phyloP scores from a whole-genome alignment of 2,113 vertebrate species.

The Hemiscyllium ocellatum region DNA sequence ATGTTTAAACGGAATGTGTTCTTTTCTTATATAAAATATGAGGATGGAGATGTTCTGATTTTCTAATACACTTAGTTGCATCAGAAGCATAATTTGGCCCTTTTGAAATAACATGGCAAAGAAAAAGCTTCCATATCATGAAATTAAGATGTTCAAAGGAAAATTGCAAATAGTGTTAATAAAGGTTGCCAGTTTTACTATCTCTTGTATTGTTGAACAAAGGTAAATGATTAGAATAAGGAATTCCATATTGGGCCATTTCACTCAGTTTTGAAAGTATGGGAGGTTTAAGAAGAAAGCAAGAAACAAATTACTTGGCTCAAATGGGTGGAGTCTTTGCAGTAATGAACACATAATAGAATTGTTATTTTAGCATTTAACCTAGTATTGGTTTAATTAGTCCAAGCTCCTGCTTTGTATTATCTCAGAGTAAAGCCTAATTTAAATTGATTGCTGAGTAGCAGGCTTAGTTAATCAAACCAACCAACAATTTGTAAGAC shows the following conservation, averaged over 20 bases:
- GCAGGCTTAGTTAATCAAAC: neutral
- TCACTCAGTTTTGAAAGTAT: neutral
- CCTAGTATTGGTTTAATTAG: conserved; percentile 8
- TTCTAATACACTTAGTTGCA: neutral
- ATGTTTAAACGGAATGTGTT: neutral
- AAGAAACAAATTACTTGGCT: neutral
- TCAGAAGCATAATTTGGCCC: neutral
- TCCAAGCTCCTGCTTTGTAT: neutral
- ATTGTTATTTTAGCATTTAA: neutral
- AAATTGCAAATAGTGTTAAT: neutral
- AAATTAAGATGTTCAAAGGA: neutral
- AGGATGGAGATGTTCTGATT: neutral
- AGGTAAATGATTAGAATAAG: neutral
- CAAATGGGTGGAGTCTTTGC: neutral
- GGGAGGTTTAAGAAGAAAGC: neutral
- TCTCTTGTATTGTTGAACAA: neutral
- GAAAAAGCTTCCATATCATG: neutral
- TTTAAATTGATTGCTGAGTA: conserved; percentile 14
- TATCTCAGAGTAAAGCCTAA: neutral
- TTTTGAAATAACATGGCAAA: conserved; percentile 4
- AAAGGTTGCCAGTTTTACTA: neutral
- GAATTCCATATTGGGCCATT: neutral
- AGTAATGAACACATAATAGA: neutral
- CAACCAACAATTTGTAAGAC: neutral
- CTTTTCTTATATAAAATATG: neutral